Percentiles rank a stretch among this genome's conserved stretches.
These are phyloP conservation scores for Ferdinandea cuprea DNA, from an alignment of 2,888 invertebrate species.

Conservation along the genomic window DNA sequence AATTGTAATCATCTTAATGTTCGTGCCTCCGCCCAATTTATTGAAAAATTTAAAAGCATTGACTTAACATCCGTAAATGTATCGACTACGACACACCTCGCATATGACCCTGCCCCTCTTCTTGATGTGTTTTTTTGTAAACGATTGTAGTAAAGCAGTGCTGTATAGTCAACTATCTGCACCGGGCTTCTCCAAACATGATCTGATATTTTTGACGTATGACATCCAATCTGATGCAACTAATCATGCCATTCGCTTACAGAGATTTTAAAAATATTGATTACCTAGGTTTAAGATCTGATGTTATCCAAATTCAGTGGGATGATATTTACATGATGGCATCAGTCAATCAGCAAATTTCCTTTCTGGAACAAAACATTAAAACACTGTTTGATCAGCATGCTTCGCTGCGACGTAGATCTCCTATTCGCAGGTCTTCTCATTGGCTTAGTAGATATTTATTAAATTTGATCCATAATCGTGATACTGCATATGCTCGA, in stretches of 20 bases:
- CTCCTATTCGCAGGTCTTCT: not conserved
- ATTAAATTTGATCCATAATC: not conserved
- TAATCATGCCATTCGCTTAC: slow-evolving; percentile 4
- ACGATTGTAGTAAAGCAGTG: not conserved
- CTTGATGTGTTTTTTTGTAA: slow-evolving; percentile 26
- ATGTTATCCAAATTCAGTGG: slow-evolving; percentile 4
- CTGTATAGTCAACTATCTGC: not conserved
- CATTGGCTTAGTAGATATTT: not conserved
- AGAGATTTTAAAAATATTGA: slow-evolving; percentile 23
- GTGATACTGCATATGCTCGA: slow-evolving; percentile 5
- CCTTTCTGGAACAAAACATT: slow-evolving; percentile 5
- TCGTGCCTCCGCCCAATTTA: slow-evolving; percentile 3
- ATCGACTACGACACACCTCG: slow-evolving; percentile 6
- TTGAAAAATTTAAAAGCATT: slow-evolving; percentile 6
- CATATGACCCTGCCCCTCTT: not conserved
- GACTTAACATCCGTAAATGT: not conserved
- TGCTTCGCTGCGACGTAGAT: not conserved
- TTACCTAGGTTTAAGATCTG: slow-evolving; percentile 1
- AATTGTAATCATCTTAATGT: too few relatives aligned
- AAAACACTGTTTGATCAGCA: slow-evolving; percentile 13
- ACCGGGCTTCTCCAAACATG: slow-evolving; percentile 11
- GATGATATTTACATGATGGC: slow-evolving; percentile 9
- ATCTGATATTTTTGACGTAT: too few relatives aligned
- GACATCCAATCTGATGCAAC: not conserved
- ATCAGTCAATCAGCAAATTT: too few relatives aligned